Conservation (phyloP, 2,797 vertebrate species). For the Pelobates cultripes region DNA sequence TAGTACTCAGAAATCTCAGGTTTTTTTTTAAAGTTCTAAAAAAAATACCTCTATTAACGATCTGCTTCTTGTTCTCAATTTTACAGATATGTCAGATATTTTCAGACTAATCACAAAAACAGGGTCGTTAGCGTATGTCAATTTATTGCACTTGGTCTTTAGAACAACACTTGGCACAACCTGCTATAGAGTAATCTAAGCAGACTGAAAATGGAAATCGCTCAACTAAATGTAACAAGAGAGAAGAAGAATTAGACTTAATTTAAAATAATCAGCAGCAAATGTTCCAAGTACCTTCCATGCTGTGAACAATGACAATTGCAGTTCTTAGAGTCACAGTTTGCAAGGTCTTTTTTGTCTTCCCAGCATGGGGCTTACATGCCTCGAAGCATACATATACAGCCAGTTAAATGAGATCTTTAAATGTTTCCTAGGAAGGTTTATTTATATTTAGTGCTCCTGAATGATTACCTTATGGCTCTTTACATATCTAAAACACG, state of each 20-base stretch:
- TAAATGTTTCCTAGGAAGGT: not conserved
- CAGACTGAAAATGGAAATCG: not conserved
- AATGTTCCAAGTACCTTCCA: conserved; percentile 18
- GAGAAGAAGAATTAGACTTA: conserved; percentile 12
- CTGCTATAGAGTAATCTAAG: too few relatives aligned
- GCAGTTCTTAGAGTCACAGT: conserved; percentile 18
- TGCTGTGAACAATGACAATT: conserved; percentile 25
- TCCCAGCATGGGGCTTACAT: not conserved
- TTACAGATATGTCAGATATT: too few relatives aligned
- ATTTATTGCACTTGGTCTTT: too few relatives aligned
- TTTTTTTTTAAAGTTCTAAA: too few relatives aligned
- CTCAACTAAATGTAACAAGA: not conserved
- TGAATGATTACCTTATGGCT: too few relatives aligned
- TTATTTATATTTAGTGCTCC: not conserved
- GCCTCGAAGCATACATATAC: conserved; percentile 7
- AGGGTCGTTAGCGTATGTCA: too few relatives aligned
- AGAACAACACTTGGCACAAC: too few relatives aligned
- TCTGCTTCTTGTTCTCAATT: too few relatives aligned
- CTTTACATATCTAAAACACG: too few relatives aligned
- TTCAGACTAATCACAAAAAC: too few relatives aligned
- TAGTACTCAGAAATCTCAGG: too few relatives aligned
- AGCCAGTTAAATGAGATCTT: conserved; percentile 14
- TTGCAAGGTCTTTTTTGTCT: conserved; percentile 20
- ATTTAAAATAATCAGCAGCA: conserved; percentile 21
- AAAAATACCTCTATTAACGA: too few relatives aligned